These are phyloP conservation scores for Choloepus didactylus DNA, from an alignment of 2,797 vertebrate species.

Conservation along the genomic window DNA sequence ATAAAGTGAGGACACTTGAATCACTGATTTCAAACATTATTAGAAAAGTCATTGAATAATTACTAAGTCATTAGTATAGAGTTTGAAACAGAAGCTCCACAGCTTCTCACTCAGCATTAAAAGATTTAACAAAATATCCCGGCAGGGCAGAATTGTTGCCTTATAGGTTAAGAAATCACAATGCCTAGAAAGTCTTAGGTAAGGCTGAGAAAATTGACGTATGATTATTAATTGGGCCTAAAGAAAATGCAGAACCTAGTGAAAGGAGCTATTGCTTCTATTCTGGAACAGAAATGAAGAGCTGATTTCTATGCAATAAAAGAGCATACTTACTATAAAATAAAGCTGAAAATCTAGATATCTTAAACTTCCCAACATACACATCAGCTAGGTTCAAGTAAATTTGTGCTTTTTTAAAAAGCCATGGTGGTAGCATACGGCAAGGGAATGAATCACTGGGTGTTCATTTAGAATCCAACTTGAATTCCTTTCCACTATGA, in stretches of 20 bases:
- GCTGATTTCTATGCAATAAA: constrained; percentile 53
- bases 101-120: constrained; percentile 30
- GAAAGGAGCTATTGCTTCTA: constrained; percentile 62
- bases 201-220: constrained; percentile 57
- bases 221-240: constrained; percentile 60
- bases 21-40: constrained; percentile 35
- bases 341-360: constrained; percentile 34
- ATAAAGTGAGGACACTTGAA: constrained; percentile 11
- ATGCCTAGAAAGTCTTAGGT: constrained; percentile 20
- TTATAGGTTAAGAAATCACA: constrained; percentile 49
- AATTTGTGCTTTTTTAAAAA: constrained; percentile 30
- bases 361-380: constrained; percentile 59
- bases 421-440: neutral
- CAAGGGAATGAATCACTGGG: neutral
- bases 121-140: constrained; percentile 37
- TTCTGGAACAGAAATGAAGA: constrained; percentile 60
- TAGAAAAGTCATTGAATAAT: constrained; percentile 55
- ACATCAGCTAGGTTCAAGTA: neutral
- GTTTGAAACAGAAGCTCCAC: constrained; percentile 55
- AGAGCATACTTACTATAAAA: constrained; percentile 60
- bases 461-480: neutral
- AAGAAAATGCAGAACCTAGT: constrained; percentile 19
- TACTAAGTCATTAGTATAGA: constrained; percentile 30
- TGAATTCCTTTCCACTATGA: constrained; percentile 33
- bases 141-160: constrained; percentile 48